A percentile compares a stretch with the other conserved stretches of the same genome.
Evolutionary conservation across 1,140 invertebrate genomes (phyloP).

Genomic region (Papilio helenus): DNA sequence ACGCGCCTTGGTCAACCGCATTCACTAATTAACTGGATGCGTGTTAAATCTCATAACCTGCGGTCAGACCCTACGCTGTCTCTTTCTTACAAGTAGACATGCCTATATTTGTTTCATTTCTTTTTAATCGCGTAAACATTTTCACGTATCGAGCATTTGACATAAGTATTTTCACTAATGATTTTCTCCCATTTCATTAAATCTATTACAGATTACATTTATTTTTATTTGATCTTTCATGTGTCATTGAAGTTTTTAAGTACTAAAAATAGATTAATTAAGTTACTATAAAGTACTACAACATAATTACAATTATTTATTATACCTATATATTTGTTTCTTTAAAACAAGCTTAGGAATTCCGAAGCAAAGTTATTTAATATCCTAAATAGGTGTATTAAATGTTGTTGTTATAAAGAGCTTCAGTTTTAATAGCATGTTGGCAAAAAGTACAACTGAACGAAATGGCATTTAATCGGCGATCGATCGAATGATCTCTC

Average conservation of each 20-base stretch:
- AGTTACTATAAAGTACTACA: too few species aligned
- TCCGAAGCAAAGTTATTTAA: not conserved
- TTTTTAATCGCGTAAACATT: conserved; percentile 52
- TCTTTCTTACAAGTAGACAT: conserved; percentile 53
- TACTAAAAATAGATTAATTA: too few species aligned
- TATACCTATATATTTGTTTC: not conserved
- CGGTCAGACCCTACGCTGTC: conserved; percentile 69
- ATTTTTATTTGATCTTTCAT: not conserved
- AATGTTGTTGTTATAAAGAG: not conserved
- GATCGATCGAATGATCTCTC: conserved; percentile 27
- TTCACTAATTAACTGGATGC: conserved; percentile 80
- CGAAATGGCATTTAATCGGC: conserved; percentile 16
- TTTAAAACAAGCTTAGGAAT: not conserved
- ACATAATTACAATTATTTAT: not conserved
- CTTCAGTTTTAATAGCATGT: not conserved
- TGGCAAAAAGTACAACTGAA: conserved; percentile 21
- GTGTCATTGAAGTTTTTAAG: too few species aligned
- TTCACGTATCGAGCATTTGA: not conserved
- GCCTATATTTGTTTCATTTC: conserved; percentile 49
- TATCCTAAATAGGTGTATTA: not conserved
- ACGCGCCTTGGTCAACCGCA: conserved; percentile 75
- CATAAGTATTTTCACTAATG: not conserved
- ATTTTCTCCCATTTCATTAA: not conserved
- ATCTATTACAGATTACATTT: not conserved
- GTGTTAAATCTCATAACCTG: conserved; percentile 82